Evolutionary conservation across 1,140 invertebrate genomes (phyloP), one percentile per base, ranked within the genome.

Genomic region (Drosophila erecta): DNA sequence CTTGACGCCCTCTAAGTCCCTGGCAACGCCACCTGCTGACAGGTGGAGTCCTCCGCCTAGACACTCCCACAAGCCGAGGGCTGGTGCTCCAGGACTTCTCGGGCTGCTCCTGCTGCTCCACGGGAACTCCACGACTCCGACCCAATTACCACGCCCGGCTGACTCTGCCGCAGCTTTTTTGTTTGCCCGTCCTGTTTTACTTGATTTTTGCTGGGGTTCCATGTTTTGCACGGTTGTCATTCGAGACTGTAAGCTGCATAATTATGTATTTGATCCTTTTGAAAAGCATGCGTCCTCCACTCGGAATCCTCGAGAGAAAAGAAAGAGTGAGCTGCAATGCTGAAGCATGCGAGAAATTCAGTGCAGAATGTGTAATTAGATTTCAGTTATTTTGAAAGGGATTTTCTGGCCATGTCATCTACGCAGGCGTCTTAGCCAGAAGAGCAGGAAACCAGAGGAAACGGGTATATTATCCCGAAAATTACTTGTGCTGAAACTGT

Each of bases 121-220:
- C 59, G 73, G 15, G 12, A 50, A 60, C 73, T 71, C 55, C 69
- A 61, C 58, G n/a, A 74, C 81, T 67, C 46, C 74, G 27, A 57
- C 77, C 58, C 78, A 86, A 87, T 86, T 86, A 79, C 74, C 46
- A 81, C 79, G 83, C 78, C 79, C 81, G 78, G 55, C 24, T 81
- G 78, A 27, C 49, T 67, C 44, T 12, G 53, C 71, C 58, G 30
- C 44, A 46, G 51, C 30, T 30, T 30, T 30, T 57, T 65, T 79
- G 72, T 61, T 79, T 57, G 55, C 41, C 37, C 62, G 33, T 37
- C 50, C 51, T 65, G 54, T 47, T 81, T 57, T 53, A 33, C 24
- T 35, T 15, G 15, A 54, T 75, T 70, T 53, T 58, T 22, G 4
- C 20, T 38, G 15, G 65, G 30, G 5, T 47, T 69, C 14, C 33